A percentile compares a stretch with the other conserved stretches of the same genome.
Conservation (phyloP, 1,140 invertebrate genomes). For the Drosophila fuyamai region DNA sequence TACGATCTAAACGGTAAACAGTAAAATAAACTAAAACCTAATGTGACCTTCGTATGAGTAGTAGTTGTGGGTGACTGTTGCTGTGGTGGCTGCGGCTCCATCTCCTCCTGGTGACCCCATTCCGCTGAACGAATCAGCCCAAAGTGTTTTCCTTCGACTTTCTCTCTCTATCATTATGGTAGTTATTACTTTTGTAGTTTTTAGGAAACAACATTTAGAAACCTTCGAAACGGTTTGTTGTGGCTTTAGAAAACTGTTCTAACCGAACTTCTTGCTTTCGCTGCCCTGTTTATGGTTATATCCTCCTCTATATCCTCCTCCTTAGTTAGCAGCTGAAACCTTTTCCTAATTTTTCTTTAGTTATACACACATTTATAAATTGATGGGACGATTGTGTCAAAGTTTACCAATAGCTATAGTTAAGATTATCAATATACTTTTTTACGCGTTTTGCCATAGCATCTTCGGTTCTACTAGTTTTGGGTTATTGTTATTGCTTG, state of each 20-base stretch:
- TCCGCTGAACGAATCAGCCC: slow-evolving; percentile 5
- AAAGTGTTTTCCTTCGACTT: slow-evolving; percentile 11
- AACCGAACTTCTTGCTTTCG: slow-evolving; percentile 13
- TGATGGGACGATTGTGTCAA: slow-evolving; percentile 46
- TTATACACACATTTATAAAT: slow-evolving; percentile 61
- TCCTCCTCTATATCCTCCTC: slow-evolving; percentile 8
- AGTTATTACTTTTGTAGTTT: slow-evolving; percentile 27
- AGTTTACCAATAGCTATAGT: slow-evolving; percentile 35
- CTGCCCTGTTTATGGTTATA: slow-evolving; percentile 12
- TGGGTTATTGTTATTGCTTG: slow-evolving; percentile 73
- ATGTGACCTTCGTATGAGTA: slow-evolving; percentile 75
- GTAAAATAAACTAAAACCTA: slow-evolving; percentile 63
- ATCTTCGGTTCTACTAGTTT: slow-evolving; percentile 75
- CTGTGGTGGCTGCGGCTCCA: slow-evolving; percentile 26
- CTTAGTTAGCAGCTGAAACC: slow-evolving; percentile 65
- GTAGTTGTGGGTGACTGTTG: slow-evolving; percentile 69
- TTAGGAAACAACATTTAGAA: slow-evolving; percentile 80
- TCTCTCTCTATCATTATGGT: slow-evolving; percentile 12
- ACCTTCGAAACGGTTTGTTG: slow-evolving; percentile 64
- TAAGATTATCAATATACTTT: slow-evolving; percentile 38
- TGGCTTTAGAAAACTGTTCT: slow-evolving; percentile 35
- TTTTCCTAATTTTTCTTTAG: slow-evolving; percentile 38
- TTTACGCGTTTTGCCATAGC: slow-evolving; percentile 53
- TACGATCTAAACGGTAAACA: slow-evolving; percentile 39
- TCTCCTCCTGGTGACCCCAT: slow-evolving; percentile 4